Conservation (phyloP, 2,888 invertebrate genomes). For the Tetragonula carbonaria region DNA sequence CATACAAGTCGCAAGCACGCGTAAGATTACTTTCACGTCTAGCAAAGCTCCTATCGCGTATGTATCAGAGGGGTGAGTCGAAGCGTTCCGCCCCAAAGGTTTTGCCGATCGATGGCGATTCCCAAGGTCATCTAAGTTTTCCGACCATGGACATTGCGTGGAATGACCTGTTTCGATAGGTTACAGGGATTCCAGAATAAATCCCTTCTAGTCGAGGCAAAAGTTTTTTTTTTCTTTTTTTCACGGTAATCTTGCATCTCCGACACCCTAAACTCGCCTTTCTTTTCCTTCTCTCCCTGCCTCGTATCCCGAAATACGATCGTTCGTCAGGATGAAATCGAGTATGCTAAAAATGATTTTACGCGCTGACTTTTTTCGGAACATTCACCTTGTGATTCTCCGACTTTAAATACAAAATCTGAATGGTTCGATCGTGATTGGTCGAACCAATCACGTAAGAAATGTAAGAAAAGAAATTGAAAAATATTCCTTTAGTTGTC, state of each 20-base stretch:
- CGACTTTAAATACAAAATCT: neutral
- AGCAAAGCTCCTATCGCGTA: conserved; percentile 50
- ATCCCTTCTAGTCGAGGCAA: conserved; percentile 69
- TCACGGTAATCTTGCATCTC: conserved; percentile 72
- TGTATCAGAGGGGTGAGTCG: conserved; percentile 57
- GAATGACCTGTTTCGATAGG: conserved; percentile 74
- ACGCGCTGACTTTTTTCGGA: conserved; percentile 24
- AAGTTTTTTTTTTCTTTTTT: conserved; percentile 74
- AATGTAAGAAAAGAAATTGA: neutral
- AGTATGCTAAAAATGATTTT: conserved; percentile 68
- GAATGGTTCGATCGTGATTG: neutral
- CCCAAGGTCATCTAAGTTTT: conserved; percentile 75
- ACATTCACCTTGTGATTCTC: neutral
- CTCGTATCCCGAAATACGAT: conserved; percentile 59
- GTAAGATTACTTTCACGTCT: conserved; percentile 41
- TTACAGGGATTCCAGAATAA: conserved; percentile 71
- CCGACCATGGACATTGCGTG: conserved; percentile 66
- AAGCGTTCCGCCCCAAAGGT: conserved; percentile 53
- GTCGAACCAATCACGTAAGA: neutral
- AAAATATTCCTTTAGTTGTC: neutral
- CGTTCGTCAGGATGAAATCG: conserved; percentile 75
- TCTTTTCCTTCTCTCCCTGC: conserved; percentile 38
- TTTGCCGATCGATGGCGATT: conserved; percentile 74
- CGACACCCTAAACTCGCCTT: conserved; percentile 60
- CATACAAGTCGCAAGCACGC: conserved; percentile 4